Evolutionary conservation across 2,888 invertebrate genomes (phyloP).

Genomic region (Cetonia aurata): DNA sequence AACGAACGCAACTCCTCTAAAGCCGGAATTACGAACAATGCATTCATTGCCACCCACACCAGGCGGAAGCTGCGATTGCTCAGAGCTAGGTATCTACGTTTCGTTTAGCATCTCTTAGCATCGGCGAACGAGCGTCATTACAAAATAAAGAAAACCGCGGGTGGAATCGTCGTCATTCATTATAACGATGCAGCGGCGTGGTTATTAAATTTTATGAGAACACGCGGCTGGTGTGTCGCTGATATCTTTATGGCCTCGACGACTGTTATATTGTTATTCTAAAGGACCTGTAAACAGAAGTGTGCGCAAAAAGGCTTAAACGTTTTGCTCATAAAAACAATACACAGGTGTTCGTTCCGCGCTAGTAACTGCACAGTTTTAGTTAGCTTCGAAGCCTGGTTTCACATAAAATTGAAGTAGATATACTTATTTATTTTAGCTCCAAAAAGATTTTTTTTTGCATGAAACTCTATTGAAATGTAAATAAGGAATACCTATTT

Average conservation of each 20-base stretch:
- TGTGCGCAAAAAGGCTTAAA: neutral
- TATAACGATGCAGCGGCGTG: conserved; percentile 25
- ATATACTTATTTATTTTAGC: no score
- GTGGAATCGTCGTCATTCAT: conserved; percentile 39
- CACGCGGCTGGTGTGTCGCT: conserved; percentile 5
- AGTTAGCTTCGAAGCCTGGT: no score
- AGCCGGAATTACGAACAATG: conserved; percentile 46
- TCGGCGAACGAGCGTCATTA: conserved; percentile 29
- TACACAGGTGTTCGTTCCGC: no score
- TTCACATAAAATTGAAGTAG: no score
- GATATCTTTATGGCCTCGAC: conserved; percentile 2
- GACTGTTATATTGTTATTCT: neutral
- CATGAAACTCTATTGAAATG: no score
- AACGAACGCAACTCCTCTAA: conserved; percentile 7
- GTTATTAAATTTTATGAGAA: conserved; percentile 27
- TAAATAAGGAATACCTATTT: no score
- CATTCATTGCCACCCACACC: conserved; percentile 50
- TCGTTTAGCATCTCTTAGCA: conserved; percentile 31
- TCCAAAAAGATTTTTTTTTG: no score
- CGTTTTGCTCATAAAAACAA: no score
- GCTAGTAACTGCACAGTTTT: no score
- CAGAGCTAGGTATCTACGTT: conserved; percentile 10
- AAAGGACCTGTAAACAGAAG: neutral
- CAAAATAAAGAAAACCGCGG: conserved; percentile 32
- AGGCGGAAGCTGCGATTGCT: conserved; percentile 48